Percentiles rank a stretch among this genome's conserved stretches.
Conservation (phyloP, 92 coral and sea anemone species). For the Meandrina meandrites region DNA sequence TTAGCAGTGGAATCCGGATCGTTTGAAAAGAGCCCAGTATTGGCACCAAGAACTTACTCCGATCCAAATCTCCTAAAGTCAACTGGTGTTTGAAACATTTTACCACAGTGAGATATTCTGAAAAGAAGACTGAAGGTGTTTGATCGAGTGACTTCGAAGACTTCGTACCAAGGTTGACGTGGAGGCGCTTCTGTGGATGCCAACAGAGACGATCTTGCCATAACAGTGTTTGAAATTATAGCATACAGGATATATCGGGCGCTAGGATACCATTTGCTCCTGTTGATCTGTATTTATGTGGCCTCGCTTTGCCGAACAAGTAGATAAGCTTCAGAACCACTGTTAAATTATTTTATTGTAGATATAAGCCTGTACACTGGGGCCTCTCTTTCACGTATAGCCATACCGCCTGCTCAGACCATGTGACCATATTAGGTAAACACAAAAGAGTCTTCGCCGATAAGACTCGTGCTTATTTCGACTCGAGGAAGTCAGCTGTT, state of each 20-base stretch:
- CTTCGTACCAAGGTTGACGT: background rate
- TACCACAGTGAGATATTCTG: background rate
- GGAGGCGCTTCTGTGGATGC: background rate
- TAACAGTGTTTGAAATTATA: background rate
- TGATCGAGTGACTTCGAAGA: background rate
- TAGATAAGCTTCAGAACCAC: background rate
- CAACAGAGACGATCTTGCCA: background rate
- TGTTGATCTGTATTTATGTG: background rate
- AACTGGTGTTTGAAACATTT: constrained; percentile 32
- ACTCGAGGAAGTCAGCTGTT: background rate
- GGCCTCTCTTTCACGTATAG: no score
- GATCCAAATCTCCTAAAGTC: constrained; percentile 50
- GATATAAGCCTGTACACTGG: no score
- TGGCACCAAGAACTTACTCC: constrained; percentile 57
- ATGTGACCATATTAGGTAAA: no score
- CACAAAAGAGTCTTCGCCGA: background rate
- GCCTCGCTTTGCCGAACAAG: background rate
- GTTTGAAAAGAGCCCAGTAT: constrained; percentile 25
- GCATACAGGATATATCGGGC: background rate
- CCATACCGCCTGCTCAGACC: no score
- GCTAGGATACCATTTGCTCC: background rate
- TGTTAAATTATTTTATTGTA: background rate
- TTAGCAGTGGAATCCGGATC: constrained; percentile 22
- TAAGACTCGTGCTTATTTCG: background rate
- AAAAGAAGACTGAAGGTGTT: background rate